Evolutionary conservation across 2,888 invertebrate species (phyloP).

Genomic region (Harpagoxenus sublaevis): DNA sequence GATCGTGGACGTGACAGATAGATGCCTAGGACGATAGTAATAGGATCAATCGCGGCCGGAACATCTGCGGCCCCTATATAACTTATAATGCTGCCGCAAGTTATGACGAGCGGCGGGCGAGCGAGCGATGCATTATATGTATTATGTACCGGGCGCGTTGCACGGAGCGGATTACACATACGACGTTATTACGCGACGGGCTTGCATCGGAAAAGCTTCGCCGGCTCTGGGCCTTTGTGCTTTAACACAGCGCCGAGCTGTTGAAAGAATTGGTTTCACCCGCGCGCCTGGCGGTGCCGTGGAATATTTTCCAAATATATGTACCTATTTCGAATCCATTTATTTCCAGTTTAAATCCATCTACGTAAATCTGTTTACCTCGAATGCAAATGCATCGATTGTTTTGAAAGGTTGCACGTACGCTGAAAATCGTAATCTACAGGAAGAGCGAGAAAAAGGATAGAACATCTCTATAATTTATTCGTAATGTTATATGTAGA

Average conservation of each 20-base stretch:
- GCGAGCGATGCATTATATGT: constrained; percentile 43
- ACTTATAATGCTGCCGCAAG: constrained; percentile 46
- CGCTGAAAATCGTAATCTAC: background rate
- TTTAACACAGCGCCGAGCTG: background rate
- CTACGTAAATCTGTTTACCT: background rate
- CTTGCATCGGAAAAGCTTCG: constrained; percentile 32
- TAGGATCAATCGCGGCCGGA: constrained; percentile 66
- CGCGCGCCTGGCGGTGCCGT: background rate
- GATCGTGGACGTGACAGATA: constrained; percentile 64
- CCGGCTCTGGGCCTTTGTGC: constrained; percentile 9
- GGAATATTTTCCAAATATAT: background rate
- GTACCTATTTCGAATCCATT: no score
- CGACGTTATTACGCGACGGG: constrained; percentile 43
- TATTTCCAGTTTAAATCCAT: background rate
- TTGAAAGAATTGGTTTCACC: constrained; percentile 24
- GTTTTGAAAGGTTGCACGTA: background rate
- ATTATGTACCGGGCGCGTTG: constrained; percentile 46
- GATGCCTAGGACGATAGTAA: constrained; percentile 58
- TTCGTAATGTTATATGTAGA: background rate
- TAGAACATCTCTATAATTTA: background rate
- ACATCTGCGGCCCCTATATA: constrained; percentile 64
- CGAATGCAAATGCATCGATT: constrained; percentile 27
- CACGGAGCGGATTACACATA: constrained; percentile 33
- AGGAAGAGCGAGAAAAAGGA: background rate
- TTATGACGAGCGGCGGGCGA: constrained; percentile 48